Base-by-base conservation (phyloP, 2,113 vertebrate genomes). In the Myrmecophaga tridactyla region DNA sequence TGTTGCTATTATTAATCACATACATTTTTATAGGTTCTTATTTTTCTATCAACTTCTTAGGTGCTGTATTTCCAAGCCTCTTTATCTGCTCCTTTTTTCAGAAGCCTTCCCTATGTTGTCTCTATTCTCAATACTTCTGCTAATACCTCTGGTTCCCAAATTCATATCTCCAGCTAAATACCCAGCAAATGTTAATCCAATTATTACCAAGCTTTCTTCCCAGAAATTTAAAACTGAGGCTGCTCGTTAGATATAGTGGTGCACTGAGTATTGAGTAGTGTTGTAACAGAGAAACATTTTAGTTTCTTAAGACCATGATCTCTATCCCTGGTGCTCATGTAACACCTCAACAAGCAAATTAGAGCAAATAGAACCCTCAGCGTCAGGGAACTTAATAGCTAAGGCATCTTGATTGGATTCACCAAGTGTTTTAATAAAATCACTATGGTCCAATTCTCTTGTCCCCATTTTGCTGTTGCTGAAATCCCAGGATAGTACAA, bases 381-480 rank as follows among this genome's bases (percentile, higher is more conserved):
- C 73, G 72, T 86, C 56, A 89, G 88, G 90, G 56, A 95, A 82
- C 77, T 43, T 41, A 95, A 93, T 48, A 89, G 76, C 31, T 31
- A 70, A 58, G 39, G 34, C 2, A 6, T 43, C 11, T 76, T 94
- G 94, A 91, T 88, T 97, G 82, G 94, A 96, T 90, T 97, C 46
- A 94, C 93, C 84, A 70, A 92, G 60, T 75, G 90, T 96, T 96
- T 94, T 88, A 97, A 95, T 92, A 94, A 92, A 97, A 96, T 95
- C 87, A 93, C 89, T 82, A 96, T 90, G 94, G 94, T 93, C 95
- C 82, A 97, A 85, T 97, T 97, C 94, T 77, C 76, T 56, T 60
- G 89, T 94, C 87, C 96, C 97, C 89, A 43, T 95, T 97, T 93
- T 86, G 58, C 51, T 88, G 62, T 76, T 90, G 77, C 58, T 95